These are phyloP conservation scores for Tipula unca DNA, from an alignment of 2,888 invertebrate genomes.

Conservation along the genomic window DNA sequence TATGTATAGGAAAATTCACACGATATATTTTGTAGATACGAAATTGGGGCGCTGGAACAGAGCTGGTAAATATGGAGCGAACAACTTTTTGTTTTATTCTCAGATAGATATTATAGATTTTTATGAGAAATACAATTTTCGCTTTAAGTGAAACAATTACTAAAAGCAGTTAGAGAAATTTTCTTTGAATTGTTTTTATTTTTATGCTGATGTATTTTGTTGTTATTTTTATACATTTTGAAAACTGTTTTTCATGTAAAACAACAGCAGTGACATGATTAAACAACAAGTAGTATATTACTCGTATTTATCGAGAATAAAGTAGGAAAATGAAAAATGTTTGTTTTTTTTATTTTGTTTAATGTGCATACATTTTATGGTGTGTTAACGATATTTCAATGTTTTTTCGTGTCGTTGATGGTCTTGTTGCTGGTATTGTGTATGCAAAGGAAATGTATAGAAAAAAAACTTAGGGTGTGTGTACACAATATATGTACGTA, in stretches of 20 bases:
- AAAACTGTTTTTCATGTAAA: neutral
- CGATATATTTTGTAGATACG: neutral
- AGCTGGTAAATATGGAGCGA: neutral
- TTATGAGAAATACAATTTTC: no score
- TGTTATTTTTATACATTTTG: neutral
- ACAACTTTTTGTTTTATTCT: neutral
- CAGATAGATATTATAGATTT: no score
- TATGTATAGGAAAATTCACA: neutral
- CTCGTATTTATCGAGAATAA: neutral
- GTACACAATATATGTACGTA: neutral
- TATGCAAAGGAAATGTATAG: neutral
- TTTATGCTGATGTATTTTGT: neutral
- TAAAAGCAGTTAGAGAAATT: neutral
- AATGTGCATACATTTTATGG: slow-evolving; percentile 8
- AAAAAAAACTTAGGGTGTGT: neutral
- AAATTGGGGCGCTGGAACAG: neutral
- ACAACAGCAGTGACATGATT: neutral
- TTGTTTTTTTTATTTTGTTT: neutral
- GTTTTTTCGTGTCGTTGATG: neutral
- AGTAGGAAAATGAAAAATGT: neutral
- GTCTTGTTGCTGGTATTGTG: neutral
- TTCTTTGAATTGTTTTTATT: neutral
- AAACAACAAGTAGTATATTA: neutral
- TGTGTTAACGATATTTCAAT: neutral
- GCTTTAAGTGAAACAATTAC: neutral